Conservation (phyloP, 2,113 vertebrate genomes). For the Potamarius usumacintae region DNA sequence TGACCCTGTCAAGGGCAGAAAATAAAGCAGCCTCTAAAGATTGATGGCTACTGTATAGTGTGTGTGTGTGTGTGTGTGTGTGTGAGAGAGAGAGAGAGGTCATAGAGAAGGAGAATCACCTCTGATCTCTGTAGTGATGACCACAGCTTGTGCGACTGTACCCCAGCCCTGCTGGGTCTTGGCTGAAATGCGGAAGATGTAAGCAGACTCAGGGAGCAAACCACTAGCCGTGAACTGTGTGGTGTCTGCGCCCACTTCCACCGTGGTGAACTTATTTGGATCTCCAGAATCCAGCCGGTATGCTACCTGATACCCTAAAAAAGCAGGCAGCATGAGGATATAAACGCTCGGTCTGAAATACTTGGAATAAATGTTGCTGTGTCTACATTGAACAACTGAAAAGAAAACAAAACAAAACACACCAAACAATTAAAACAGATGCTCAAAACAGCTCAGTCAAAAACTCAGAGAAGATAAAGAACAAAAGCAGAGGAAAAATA, state of each 20-base stretch:
- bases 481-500: slow-evolving; percentile 11
- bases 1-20: slow-evolving; percentile 25
- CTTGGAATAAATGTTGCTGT: background rate
- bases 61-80: background rate
- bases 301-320: slow-evolving; percentile 90
- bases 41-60: slow-evolving; percentile 27
- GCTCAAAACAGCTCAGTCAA: slow-evolving; percentile 23
- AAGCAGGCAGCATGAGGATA: background rate
- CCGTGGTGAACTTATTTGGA: slow-evolving; percentile 85
- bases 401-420: background rate
- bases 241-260: slow-evolving; percentile 88
- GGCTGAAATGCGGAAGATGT: slow-evolving; percentile 85
- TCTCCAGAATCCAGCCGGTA: slow-evolving; percentile 86
- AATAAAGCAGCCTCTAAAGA: slow-evolving; percentile 29
- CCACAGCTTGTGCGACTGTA: slow-evolving; percentile 81
- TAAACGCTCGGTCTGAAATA: background rate
- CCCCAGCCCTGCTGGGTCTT: slow-evolving; percentile 95
- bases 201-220: slow-evolving; percentile 82
- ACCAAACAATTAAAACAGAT: slow-evolving; percentile 25
- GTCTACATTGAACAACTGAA: slow-evolving; percentile 8
- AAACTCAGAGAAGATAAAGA: slow-evolving; percentile 14
- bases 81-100: background rate
- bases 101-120: slow-evolving; percentile 69
- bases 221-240: slow-evolving; percentile 87
- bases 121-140: slow-evolving; percentile 92